phyloP scores from a whole-genome alignment of 2,888 invertebrate species.

The Globia sparganii region DNA sequence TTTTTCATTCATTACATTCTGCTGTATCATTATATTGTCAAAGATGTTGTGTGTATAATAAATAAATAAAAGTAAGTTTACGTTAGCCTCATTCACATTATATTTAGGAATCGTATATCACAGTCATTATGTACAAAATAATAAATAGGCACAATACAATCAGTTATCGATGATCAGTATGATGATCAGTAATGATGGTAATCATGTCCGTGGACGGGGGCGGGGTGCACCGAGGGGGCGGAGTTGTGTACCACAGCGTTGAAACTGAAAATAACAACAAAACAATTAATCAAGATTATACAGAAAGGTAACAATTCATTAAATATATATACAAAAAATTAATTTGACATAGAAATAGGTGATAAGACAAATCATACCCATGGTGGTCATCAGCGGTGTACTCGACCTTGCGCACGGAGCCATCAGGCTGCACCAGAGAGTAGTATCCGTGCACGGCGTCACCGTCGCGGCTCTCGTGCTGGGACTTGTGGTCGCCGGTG shows the following conservation, averaged over 20 bases:
- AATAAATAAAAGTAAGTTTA: neutral
- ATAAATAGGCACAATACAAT: slow-evolving; percentile 49
- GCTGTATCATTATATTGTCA: neutral
- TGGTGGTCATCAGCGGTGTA: slow-evolving; percentile 81
- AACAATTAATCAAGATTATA: neutral
- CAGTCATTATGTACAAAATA: slow-evolving; percentile 43
- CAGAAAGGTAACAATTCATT: neutral
- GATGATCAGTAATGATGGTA: slow-evolving; percentile 78
- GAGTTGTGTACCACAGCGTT: slow-evolving; percentile 88
- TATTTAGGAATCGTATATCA: slow-evolving; percentile 40
- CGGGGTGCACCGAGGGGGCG: slow-evolving; percentile 80
- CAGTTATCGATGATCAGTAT: slow-evolving; percentile 29
- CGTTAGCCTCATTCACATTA: slow-evolving; percentile 9
- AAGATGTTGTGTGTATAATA: neutral
- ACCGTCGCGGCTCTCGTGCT: slow-evolving; percentile 89
- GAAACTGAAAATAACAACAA: slow-evolving; percentile 77
- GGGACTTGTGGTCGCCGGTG: slow-evolving; percentile 91
- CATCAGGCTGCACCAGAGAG: slow-evolving; percentile 87
- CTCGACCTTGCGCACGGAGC: slow-evolving; percentile 83
- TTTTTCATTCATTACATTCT: neutral
- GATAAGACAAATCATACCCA: slow-evolving; percentile 40
- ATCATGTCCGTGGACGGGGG: slow-evolving; percentile 73
- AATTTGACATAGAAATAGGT: neutral
- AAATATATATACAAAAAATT: neutral
- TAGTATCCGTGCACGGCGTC: slow-evolving; percentile 91